These are phyloP conservation scores for Heptranchias perlo DNA, from an alignment of 2,113 vertebrate genomes.

Conservation along the genomic window DNA sequence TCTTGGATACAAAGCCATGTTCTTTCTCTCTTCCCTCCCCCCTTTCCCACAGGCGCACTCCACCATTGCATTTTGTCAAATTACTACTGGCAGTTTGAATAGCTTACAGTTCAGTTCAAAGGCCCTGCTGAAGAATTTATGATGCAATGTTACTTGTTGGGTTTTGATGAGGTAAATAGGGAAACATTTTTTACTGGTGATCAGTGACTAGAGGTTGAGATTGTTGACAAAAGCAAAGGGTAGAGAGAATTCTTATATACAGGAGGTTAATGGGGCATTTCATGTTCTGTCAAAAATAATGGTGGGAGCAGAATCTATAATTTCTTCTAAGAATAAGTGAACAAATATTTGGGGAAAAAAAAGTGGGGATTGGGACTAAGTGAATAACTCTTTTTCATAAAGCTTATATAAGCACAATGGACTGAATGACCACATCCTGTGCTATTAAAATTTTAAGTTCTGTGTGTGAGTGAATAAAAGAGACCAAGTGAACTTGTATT, in stretches of 20 bases:
- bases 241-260: neutral
- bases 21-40: neutral
- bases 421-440: neutral
- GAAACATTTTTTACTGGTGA: neutral
- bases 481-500: neutral
- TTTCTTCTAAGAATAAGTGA: neutral
- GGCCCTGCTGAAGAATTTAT: neutral
- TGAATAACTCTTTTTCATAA: neutral
- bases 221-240: neutral
- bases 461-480: neutral
- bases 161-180: neutral
- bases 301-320: neutral
- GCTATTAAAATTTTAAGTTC: neutral
- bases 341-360: neutral
- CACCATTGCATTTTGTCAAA: neutral
- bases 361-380: neutral
- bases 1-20: neutral
- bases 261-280: neutral
- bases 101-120: neutral
- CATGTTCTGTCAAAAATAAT: neutral
- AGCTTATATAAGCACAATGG: neutral
- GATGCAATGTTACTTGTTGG: neutral
- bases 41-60: too few relatives aligned
- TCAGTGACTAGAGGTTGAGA: neutral
- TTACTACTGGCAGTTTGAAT: neutral